A percentile compares a stretch with the other conserved stretches of the same genome.
Conservation (phyloP, 2,797 vertebrate genomes). For the Pelodytes ibericus region DNA sequence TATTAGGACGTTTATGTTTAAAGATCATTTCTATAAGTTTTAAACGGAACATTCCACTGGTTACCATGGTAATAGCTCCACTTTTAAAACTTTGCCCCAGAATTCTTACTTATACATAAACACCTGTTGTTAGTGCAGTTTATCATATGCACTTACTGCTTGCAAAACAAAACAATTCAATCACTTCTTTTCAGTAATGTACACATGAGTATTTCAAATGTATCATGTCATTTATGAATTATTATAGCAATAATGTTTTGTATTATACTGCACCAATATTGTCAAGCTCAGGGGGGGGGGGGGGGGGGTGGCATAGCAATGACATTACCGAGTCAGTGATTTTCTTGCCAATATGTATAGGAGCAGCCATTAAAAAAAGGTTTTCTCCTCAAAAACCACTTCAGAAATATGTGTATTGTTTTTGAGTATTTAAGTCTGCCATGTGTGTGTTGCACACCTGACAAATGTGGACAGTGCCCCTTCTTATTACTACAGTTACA, state of each 20-base stretch:
- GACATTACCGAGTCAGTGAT: constrained; percentile 37
- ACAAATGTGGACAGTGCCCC: too few relatives aligned
- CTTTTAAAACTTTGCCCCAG: too few relatives aligned
- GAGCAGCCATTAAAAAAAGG: constrained; percentile 40
- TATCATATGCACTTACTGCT: constrained; percentile 19
- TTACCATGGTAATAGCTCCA: too few relatives aligned
- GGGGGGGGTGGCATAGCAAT: constrained; percentile 44
- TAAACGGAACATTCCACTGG: too few relatives aligned
- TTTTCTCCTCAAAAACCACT: neutral
- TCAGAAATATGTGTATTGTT: neutral
- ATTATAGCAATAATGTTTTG: constrained; percentile 51
- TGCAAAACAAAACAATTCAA: constrained; percentile 11
- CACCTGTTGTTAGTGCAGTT: constrained; percentile 23
- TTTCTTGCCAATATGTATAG: constrained; percentile 33
- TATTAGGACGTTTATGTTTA: too few relatives aligned
- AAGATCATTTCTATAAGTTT: too few relatives aligned
- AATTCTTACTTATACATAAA: too few relatives aligned
- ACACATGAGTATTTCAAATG: constrained; percentile 36
- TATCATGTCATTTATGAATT: constrained; percentile 42
- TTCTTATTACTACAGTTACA: too few relatives aligned
- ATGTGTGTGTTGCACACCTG: neutral
- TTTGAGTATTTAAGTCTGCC: neutral
- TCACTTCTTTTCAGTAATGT: constrained; percentile 34
- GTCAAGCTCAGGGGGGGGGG: constrained; percentile 52
- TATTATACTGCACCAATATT: constrained; percentile 50